Evolutionary conservation across 2,797 vertebrate species (phyloP), one percentile per base, ranked within the genome.

Genomic region (Pseudochirops cupreus): DNA sequence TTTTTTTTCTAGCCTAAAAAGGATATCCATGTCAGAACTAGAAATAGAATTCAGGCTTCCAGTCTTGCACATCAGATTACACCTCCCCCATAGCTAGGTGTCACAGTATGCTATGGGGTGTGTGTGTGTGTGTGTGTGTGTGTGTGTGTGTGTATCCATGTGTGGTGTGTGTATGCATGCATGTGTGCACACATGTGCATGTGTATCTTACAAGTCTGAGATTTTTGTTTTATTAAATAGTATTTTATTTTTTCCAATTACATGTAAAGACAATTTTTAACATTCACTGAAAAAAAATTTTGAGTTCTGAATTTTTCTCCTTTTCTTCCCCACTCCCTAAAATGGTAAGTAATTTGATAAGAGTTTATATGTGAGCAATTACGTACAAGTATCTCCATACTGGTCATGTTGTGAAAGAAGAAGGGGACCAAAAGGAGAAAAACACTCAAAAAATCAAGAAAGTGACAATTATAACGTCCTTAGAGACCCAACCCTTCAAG

Each of bases 1-100:
- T 93, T 94, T 94, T 94, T 94, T 62, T 89, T 93, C 11, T 33
- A 55, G 46, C 55, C 55, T 91, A 39, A 39, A 74, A n/a, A 67
- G 87, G 90, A 59, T 53, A 31, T 0, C 93, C 10, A 28, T 57
- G 54, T n/a, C 93, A 82, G 54, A 94, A 92, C 7, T 46, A 55
- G 93, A 94, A 93, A 52, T 26, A 59, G 24, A 58, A 28, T 33
- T 62, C 29, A n/a, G 4, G 0, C 62, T 55, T 29, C 91, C 33
- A 4, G 89, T 31, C 24, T 94, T 50, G 46, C 39, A 46, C 59
- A 89, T 29, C 52, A 18, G 82, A 56, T 7, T 46, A n/a, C 2
- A 33, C 7, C 16, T 59, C 46, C 11, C 53, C 67, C 9, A 54
- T 31, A 18, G 39, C 58, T 33, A 53, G 67, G 59, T 14, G 59